Conservation (phyloP, 2,113 vertebrate species). For the Todiramphus chloris region DNA sequence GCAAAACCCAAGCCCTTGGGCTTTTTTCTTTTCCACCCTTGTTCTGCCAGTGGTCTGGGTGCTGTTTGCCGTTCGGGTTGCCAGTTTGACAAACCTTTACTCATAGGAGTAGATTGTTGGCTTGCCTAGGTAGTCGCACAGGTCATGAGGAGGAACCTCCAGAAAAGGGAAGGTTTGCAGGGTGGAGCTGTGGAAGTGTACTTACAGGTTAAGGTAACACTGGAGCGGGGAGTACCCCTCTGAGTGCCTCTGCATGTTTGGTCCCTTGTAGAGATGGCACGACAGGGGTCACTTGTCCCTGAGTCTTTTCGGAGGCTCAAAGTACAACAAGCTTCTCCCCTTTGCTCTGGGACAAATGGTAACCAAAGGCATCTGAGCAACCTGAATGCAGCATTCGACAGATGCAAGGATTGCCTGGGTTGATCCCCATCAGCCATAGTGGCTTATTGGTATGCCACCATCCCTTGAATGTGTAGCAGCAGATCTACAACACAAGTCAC, state of each 20-base stretch:
- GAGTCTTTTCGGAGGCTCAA: neutral
- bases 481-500: accelerated
- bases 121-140: neutral
- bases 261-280: neutral
- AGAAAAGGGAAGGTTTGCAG: neutral
- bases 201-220: neutral
- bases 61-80: neutral
- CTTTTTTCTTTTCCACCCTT: neutral
- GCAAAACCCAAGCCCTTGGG: neutral
- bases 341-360: neutral
- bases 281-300: neutral
- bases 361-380: neutral
- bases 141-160: neutral
- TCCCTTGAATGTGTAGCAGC: neutral
- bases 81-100: neutral
- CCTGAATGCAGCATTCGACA: neutral
- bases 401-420: neutral
- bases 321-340: neutral
- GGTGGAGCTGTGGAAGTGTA: neutral
- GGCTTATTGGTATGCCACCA: accelerated
- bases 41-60: neutral
- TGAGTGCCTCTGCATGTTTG: neutral
- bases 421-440: neutral
- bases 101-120: neutral
- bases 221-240: neutral